Base-by-base conservation (phyloP, 1,140 invertebrate species). In the Ips nitidus region DNA sequence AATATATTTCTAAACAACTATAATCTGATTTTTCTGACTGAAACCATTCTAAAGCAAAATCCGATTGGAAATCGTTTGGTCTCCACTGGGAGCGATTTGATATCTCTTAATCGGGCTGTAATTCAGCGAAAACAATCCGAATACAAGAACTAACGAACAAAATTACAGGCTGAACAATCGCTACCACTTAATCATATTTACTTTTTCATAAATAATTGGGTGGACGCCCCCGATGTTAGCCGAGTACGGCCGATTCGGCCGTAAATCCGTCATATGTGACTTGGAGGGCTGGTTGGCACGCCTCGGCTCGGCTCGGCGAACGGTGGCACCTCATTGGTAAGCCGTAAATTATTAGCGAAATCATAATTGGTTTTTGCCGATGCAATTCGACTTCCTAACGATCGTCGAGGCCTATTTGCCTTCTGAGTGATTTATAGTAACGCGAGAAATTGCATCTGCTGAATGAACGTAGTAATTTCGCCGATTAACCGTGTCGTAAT, bases 101-200 rank as follows among this genome's bases (percentile, higher is more conserved):
- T 22, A 22, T 22, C 22, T 22, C 22, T 22, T 22, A 22, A 22
- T 22, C 22, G 22, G 22, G 22, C 22, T 2, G 45, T 50, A 50
- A 50, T 50, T 50, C 7, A 50, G 45, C 45, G 45, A 8, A 22
- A 22, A 22, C 22, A 22, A 22, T 22, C 22, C 22, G 22, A 47
- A 47, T 4, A 47, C 52, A 55, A 55, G 37, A 55, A 55, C 8
- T 36, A 38, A 55, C 8, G 52, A 55, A 55, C 8, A 37, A 36
- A 66, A 66, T 66, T 66, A 45, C 64, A 57, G 53, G 7, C 45
- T 42, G 37, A 66, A 66, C 64, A 47, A 66, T 43, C n/a, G 64
- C 64, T 66, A 66, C 64, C 22, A 66, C 64, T 66, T 66, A 66
- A 66, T 66, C 64, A 66, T 66, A 66, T 66, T 57, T 66, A 66